phyloP scores from a whole-genome alignment of 2,888 invertebrate genomes.

The Seira sanloemensis region DNA sequence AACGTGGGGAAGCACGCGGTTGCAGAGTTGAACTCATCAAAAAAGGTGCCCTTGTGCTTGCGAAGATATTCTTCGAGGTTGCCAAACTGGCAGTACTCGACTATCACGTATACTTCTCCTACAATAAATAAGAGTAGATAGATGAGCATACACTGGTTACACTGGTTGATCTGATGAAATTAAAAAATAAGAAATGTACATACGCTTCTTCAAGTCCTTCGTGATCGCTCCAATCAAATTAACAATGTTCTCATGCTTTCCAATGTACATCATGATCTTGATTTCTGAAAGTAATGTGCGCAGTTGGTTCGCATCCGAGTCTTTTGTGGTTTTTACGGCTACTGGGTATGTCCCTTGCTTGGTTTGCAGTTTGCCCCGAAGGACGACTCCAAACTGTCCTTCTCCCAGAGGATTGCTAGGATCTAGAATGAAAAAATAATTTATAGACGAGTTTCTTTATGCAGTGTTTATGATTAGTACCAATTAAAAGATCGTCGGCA shows the following conservation, averaged over 20 bases:
- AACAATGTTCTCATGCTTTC: slow-evolving; percentile 64
- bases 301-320: slow-evolving; percentile 47
- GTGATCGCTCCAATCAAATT: slow-evolving; percentile 66
- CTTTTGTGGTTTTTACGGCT: slow-evolving; percentile 64
- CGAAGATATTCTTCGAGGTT: slow-evolving; percentile 61
- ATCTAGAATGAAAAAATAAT: slow-evolving; percentile 44
- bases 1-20: too few relatives aligned
- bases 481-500: slow-evolving; percentile 56
- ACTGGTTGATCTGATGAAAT: too few relatives aligned
- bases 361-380: slow-evolving; percentile 56
- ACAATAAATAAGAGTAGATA: not conserved
- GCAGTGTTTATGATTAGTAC: too few relatives aligned
- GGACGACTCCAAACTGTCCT: slow-evolving; percentile 66
- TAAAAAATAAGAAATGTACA: slow-evolving; percentile 7
- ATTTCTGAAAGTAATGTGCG: slow-evolving; percentile 60
- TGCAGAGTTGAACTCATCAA: slow-evolving; percentile 68
- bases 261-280: slow-evolving; percentile 61
- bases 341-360: slow-evolving; percentile 43
- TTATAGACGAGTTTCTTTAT: too few relatives aligned
- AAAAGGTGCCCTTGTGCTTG: slow-evolving; percentile 52
- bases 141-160: not conserved
- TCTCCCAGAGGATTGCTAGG: slow-evolving; percentile 54
- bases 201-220: slow-evolving; percentile 60
- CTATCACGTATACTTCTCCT: slow-evolving; percentile 61
- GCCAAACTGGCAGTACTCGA: slow-evolving; percentile 66